Evolutionary conservation across 2,113 vertebrate species (phyloP).

Genomic region (Laticauda colubrina): DNA sequence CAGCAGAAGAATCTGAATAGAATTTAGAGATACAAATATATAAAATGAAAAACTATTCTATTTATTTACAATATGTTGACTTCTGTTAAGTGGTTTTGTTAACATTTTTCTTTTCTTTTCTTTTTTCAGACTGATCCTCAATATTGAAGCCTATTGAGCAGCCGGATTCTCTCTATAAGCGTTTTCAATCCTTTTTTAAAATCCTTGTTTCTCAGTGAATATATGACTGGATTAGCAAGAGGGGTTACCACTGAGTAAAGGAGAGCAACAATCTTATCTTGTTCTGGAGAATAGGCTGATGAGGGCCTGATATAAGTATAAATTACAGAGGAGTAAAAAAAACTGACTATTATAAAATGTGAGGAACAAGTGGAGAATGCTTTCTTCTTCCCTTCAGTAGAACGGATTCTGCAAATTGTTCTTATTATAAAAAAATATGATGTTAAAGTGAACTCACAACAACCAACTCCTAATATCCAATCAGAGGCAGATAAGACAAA

Average conservation of each 20-base stretch:
- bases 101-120: not conserved
- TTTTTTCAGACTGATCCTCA: not conserved
- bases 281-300: not conserved
- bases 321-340: not conserved
- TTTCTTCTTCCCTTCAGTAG: not conserved
- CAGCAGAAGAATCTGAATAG: not conserved
- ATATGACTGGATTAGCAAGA: conserved; percentile 25
- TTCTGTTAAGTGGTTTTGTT: not conserved
- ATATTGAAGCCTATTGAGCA: not conserved
- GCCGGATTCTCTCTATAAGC: not conserved
- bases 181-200: not conserved
- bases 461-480: not conserved
- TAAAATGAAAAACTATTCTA: not conserved
- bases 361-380: not conserved
- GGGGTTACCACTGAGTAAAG: conserved; percentile 10
- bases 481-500: not conserved
- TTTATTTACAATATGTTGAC: not conserved
- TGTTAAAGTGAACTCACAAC: not conserved
- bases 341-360: not conserved
- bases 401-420: not conserved
- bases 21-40: not conserved
- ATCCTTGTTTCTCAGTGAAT: conserved; percentile 31
- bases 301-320: not conserved
- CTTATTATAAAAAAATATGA: not conserved
- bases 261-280: not conserved